Percentiles rank a stretch among this genome's conserved stretches.
Evolutionary conservation across 2,888 invertebrate genomes (phyloP).

Genomic region (Eupithecia abbreviata): DNA sequence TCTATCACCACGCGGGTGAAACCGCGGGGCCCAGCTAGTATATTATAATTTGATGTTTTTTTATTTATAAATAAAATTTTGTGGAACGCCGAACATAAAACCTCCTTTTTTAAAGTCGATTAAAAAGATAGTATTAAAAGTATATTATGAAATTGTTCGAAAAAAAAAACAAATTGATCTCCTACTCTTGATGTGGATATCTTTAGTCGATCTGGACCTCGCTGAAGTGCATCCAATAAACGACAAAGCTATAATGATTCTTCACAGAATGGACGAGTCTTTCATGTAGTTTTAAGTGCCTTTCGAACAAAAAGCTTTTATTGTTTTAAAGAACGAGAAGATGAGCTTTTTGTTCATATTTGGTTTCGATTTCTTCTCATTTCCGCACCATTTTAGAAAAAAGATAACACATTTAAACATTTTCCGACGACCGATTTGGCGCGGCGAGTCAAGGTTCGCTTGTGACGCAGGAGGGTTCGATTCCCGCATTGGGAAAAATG

Average conservation of each 20-base stretch:
- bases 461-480: too few species aligned
- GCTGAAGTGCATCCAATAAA: not conserved
- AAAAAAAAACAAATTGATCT: not conserved
- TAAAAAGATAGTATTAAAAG: too few species aligned
- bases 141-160: not conserved
- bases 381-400: not conserved
- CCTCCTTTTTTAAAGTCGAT: too few species aligned
- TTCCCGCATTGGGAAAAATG: too few species aligned
- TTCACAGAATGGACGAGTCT: conserved; percentile 12
- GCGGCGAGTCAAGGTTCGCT: too few species aligned
- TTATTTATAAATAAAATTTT: too few species aligned
- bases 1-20: too few species aligned
- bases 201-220: not conserved
- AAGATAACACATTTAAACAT: not conserved
- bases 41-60: too few species aligned
- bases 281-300: not conserved
- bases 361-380: not conserved
- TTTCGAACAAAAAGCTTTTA: not conserved
- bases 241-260: not conserved
- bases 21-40: too few species aligned
- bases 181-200: not conserved
- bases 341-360: not conserved
- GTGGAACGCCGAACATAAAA: too few species aligned
- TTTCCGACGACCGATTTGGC: too few species aligned
- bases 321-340: not conserved